Evolutionary conservation across 2,113 vertebrate genomes (phyloP), one percentile per base, ranked within the genome.

Genomic region (Saguinus imperator): DNA sequence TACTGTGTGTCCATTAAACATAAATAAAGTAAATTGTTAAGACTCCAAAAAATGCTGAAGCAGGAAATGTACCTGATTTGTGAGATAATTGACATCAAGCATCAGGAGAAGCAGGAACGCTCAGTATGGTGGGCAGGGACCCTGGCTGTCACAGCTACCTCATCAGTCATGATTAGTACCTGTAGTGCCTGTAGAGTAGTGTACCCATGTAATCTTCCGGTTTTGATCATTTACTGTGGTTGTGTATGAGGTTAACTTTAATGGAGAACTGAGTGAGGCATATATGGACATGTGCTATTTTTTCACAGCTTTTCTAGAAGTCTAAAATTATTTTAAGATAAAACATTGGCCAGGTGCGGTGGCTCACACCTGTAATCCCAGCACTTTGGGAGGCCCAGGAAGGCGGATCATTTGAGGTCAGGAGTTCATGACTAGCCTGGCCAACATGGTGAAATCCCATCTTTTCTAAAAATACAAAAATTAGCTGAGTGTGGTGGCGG

Each of bases 131-230:
- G 4, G 13, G 45, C 48, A 55, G 66, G 48, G 37, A 32, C 10
- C 37, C 37, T 35, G 0, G 0, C 13, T 10, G 18, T 8, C 57
- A 23, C 37, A n/a, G 43, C 8, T 6, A 50, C 29, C 29, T 17
- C 43, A 2, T 12, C 1, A 6, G 11, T 61, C 29, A 12, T 40
- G 3, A 40, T 40, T 25, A 75, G 72, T 2, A 1, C 13, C 55
- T 25, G 23, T 68, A 43, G 43, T 43, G 43, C 43, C 43, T 43
- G 43, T 43, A 66, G 13, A 61, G 58, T 32, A 18, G 18, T 18
- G 1, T 3, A 1, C 32, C 66, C 35, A 35, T 68, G 66, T 68
- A 17, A n/a, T 32, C 35, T 68, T 68, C 66, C 35, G 32, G 6
- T 68, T 68, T 68, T 35, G 66, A 18, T 68, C 13, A 68, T 68